These are phyloP conservation scores for Barypeithes pellucidus DNA, from an alignment of 2,888 invertebrate genomes.

Conservation along the genomic window DNA sequence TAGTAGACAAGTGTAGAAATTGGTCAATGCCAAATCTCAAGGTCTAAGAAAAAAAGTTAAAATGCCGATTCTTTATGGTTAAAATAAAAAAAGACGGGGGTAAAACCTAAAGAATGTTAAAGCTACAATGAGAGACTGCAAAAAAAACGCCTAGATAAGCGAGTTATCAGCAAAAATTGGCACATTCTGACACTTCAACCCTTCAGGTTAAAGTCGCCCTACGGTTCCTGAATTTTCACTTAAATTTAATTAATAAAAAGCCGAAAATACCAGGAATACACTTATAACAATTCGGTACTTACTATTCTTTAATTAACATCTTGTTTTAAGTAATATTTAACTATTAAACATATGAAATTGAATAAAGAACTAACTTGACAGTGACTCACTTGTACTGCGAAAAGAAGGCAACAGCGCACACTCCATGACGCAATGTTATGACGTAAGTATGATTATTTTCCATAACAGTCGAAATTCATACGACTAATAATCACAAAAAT, in stretches of 20 bases:
- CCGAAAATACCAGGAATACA: constrained; percentile 36
- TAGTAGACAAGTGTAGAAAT: constrained; percentile 49
- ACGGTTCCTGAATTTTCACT: constrained; percentile 50
- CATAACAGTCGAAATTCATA: constrained; percentile 34
- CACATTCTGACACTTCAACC: constrained; percentile 48
- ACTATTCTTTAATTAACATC: constrained; percentile 84
- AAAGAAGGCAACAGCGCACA: constrained; percentile 75
- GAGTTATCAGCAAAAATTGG: constrained; percentile 42
- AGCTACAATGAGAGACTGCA: not conserved
- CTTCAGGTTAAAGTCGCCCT: constrained; percentile 39
- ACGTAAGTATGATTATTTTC: constrained; percentile 67
- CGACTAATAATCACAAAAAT: constrained; percentile 31
- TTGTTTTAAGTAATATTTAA: constrained; percentile 67
- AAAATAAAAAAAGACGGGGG: not conserved
- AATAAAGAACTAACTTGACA: constrained; percentile 63
- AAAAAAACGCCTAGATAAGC: constrained; percentile 37
- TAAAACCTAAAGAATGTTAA: constrained; percentile 15
- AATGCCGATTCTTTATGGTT: constrained; percentile 6
- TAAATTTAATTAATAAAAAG: constrained; percentile 52
- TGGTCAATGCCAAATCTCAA: constrained; percentile 59
- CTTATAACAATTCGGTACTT: constrained; percentile 69
- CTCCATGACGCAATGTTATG: constrained; percentile 78
- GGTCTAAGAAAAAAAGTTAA: constrained; percentile 50
- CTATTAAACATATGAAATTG: constrained; percentile 60
- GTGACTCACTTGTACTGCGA: constrained; percentile 73